Evolutionary conservation across 2,888 invertebrate species (phyloP), one percentile per base, ranked within the genome.

Genomic region (Ormyrus thymus): DNA sequence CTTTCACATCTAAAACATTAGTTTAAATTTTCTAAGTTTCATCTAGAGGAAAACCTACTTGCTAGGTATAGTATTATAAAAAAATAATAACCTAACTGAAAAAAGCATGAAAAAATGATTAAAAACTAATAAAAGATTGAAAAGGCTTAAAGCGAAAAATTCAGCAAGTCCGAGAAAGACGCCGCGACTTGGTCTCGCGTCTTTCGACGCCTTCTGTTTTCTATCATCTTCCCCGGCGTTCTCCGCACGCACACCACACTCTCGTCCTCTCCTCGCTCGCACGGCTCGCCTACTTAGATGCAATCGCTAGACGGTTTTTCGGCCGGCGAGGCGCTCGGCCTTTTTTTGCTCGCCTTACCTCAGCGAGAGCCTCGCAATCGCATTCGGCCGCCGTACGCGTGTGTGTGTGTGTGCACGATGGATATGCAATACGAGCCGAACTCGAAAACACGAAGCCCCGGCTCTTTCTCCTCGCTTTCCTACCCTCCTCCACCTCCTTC

Each of bases 351-450:
- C 75, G 43, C 50, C n/a, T n/a, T 11, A 46, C 46, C n/a, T 76
- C 29, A 29, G 29, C 29, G 29, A 4, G 68, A 72, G 76, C 74
- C 74, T 78, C 82, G 81, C 86, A 87, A 87, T 87, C 86, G 86
- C 87, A 87, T 86, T 87, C 85, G 84, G 86, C 86, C 87, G 86
- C 88, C 56, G 45, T 61, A 6, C 50, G 62, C 66, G 48, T 4
- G 29, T 4, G 29, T 29, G 29, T 29, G 29, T 29, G 29, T 29
- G 4, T 29, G 29, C 29, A 66, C 56, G 86, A 86, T 85, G 85
- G 84, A 84, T 83, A 84, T 86, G 88, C 86, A 88, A 88, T 85
- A 86, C 86, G 87, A 88, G 85, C 81, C 84, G 83, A 82, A 74
- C 83, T 83, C 80, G 64, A 10, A 13, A 71, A 55, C 61, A 68